A percentile compares a stretch with the other conserved stretches of the same genome.
Conservation (phyloP, 1,140 invertebrate genomes). For the Acromyrmex echinatior region DNA sequence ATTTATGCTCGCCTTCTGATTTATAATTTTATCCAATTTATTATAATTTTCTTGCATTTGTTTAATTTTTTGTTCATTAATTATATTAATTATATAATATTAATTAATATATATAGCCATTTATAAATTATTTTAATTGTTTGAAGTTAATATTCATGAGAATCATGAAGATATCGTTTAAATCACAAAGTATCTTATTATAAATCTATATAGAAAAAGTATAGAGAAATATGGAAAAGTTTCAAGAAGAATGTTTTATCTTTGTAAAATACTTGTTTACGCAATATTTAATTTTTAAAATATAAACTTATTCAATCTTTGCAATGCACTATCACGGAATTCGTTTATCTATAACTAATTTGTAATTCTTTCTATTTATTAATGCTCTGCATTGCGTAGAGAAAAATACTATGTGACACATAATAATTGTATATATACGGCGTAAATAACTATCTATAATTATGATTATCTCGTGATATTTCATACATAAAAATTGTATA, state of each 20-base stretch:
- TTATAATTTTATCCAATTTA: neutral
- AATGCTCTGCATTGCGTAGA: conserved; percentile 71
- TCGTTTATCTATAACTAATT: conserved; percentile 53
- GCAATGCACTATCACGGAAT: conserved; percentile 39
- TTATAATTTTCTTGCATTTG: neutral
- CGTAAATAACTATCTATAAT: conserved; percentile 56
- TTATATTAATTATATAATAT: neutral
- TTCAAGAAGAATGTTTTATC: conserved; percentile 29
- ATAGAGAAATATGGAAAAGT: conserved; percentile 48
- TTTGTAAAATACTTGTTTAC: conserved; percentile 16
- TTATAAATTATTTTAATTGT: conserved; percentile 30
- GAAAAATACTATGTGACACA: conserved; percentile 74
- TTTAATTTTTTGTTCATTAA: neutral
- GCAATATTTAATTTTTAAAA: conserved; percentile 13
- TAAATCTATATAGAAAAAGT: conserved; percentile 59
- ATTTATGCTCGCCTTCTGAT: neutral
- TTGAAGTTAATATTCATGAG: conserved; percentile 11
- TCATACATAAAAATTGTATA: conserved; percentile 62
- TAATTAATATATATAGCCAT: conserved; percentile 20
- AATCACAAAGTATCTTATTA: conserved; percentile 24
- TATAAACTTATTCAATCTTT: conserved; percentile 19
- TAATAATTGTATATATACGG: conserved; percentile 64
- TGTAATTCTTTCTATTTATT: conserved; percentile 61
- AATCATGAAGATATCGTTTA: neutral
- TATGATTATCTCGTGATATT: conserved; percentile 70